These are phyloP conservation scores for Pempheris klunzingeri DNA, from an alignment of 2,797 vertebrate species.

Conservation along the genomic window DNA sequence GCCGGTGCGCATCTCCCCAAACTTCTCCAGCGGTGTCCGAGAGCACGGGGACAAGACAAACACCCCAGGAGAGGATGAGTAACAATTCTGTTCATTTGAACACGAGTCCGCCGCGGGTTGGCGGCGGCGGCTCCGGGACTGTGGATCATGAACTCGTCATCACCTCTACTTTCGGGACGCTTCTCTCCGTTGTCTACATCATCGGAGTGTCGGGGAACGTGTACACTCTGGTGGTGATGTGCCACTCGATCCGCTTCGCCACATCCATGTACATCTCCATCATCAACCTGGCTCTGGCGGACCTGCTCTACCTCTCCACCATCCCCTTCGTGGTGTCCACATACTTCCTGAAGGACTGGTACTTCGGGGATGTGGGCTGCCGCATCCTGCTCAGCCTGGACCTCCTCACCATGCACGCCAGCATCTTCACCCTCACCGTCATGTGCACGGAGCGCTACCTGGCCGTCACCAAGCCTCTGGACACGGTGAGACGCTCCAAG, in stretches of 20 bases:
- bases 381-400: constrained; percentile 92
- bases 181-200: constrained; percentile 90
- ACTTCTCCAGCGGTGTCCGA: constrained; percentile 45
- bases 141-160: constrained; percentile 86
- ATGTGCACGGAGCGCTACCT: constrained; percentile 94
- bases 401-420: constrained; percentile 96
- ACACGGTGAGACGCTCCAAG: constrained; percentile 87
- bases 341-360: constrained; percentile 94
- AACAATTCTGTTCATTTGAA: constrained; percentile 75
- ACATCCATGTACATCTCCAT: constrained; percentile 94
- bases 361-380: constrained; percentile 93
- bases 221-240: constrained; percentile 93
- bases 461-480: constrained; percentile 92
- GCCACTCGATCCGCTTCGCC: constrained; percentile 90
- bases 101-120: constrained; percentile 59
- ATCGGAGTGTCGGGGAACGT: constrained; percentile 91
- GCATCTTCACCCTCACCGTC: constrained; percentile 93
- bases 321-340: constrained; percentile 95
- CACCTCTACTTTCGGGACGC: constrained; percentile 90
- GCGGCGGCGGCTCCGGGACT: constrained; percentile 65
- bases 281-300: constrained; percentile 92
- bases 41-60: constrained; percentile 14
- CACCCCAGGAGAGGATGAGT: constrained; percentile 65
- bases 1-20: constrained; percentile 58
- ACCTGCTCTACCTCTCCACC: constrained; percentile 94